Conservation (phyloP, 2,888 invertebrate species). For the Drosophila eohydei region DNA sequence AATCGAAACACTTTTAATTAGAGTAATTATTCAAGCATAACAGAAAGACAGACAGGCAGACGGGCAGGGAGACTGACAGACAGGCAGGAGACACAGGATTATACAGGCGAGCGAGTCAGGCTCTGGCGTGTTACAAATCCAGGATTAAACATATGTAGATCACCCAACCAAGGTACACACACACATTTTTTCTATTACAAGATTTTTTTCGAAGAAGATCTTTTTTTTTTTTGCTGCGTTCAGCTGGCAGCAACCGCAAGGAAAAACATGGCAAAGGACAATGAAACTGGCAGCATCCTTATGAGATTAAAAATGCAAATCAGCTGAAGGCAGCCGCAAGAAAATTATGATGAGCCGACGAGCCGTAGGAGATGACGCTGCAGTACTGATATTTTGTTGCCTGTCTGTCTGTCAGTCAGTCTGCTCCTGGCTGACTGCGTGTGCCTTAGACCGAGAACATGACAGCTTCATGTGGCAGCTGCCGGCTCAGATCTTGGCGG, state of each 20-base stretch:
- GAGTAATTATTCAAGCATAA: slow-evolving; percentile 75
- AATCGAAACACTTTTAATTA: slow-evolving; percentile 70
- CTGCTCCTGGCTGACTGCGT: slow-evolving; percentile 17
- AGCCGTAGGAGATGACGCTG: slow-evolving; percentile 55
- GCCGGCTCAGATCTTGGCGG: slow-evolving; percentile 56
- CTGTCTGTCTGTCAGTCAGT: slow-evolving; percentile 38
- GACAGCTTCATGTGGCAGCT: slow-evolving; percentile 76
- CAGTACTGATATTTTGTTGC: slow-evolving; percentile 68
- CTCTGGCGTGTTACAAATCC: slow-evolving; percentile 72
- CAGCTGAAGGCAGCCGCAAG: slow-evolving; percentile 64
- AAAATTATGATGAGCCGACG: slow-evolving; percentile 64
- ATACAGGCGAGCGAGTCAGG: slow-evolving; percentile 26
- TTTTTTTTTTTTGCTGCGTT: slow-evolving; percentile 53
- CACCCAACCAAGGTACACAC: slow-evolving; percentile 29
- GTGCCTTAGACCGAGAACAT: slow-evolving; percentile 73
- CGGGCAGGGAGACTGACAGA: not conserved
- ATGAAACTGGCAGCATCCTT: slow-evolving; percentile 71
- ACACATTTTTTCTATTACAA: slow-evolving; percentile 29
- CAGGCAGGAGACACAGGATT: slow-evolving; percentile 31
- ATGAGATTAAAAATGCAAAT: slow-evolving; percentile 84
- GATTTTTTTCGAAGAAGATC: slow-evolving; percentile 16
- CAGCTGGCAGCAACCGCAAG: slow-evolving; percentile 70
- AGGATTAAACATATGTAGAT: slow-evolving; percentile 77
- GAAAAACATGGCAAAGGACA: slow-evolving; percentile 59
- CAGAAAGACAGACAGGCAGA: slow-evolving; percentile 27